Conservation (phyloP, 2,113 vertebrate species). For the Pelecanus crispus region DNA sequence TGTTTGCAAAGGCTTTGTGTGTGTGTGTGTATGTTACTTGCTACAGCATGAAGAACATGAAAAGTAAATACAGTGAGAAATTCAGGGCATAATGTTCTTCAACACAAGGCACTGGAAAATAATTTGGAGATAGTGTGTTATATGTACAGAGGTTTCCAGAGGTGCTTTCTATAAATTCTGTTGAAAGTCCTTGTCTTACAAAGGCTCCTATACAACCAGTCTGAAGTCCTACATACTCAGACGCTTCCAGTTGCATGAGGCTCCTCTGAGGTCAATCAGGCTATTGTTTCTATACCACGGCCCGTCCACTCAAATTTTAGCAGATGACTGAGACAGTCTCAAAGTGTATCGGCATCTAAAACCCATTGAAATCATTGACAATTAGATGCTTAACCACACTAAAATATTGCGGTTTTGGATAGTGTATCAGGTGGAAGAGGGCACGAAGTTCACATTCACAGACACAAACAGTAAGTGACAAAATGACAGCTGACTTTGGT, state of each 20-base stretch:
- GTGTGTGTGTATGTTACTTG: background rate
- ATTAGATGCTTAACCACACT: background rate
- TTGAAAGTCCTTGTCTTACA: background rate
- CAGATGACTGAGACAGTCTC: background rate
- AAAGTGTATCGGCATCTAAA: background rate
- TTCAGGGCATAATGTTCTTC: background rate
- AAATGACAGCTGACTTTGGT: background rate
- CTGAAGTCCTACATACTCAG: background rate
- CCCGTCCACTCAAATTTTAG: background rate
- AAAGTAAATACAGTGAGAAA: slow-evolving; percentile 5
- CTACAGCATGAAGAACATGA: background rate
- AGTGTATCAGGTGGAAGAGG: background rate
- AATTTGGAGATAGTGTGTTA: background rate
- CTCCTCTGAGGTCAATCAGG: background rate
- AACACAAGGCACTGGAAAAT: background rate
- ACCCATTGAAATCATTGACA: background rate
- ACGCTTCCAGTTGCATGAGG: background rate
- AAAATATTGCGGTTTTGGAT: background rate
- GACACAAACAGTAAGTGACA: background rate
- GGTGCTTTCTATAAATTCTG: background rate
- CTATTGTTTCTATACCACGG: background rate
- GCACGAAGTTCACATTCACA: background rate
- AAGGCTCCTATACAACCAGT: background rate
- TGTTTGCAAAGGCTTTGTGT: background rate
- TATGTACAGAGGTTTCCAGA: background rate